Evolutionary conservation across 2,888 invertebrate genomes (phyloP), one percentile per base, ranked within the genome.

Genomic region (Phengaris arion): DNA sequence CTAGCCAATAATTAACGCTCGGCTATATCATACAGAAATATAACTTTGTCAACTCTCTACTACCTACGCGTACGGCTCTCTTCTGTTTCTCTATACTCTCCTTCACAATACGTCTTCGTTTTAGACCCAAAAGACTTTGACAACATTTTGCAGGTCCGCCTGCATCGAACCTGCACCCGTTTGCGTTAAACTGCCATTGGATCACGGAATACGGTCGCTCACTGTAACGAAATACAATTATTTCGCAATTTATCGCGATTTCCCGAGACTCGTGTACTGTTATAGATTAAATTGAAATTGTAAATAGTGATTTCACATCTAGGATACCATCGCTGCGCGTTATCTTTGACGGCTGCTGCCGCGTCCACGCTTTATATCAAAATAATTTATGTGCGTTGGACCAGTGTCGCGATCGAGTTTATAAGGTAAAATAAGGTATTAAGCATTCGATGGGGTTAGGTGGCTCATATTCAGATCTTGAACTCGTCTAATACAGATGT

Each of bases 221-320:
- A 45, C 59, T 35, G 22, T 45, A 64, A 64, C 64, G 64, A 64
- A 64, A 64, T 64, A 64, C 64, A 64, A 64, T 64, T 64, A 64
- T 12, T 64, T 45, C 2, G 35, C 64, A 45, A 64, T 64, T 64
- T 64, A 64, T 15, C 79, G 79, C 79, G 69, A 13, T n/a, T 77
- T 77, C 83, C 82, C 75, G 73, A 79, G 74, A n/a, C 80, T 87
- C 87, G 76, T 48, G 77, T 78, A 77, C 86, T 85, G 88, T 89
- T 91, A 92, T 91, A 92, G 92, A 92, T 92, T 90, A 93, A 93
- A 92, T 93, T 93, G 92, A 93, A 93, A 93, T 93, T 93, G 91
- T 90, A 92, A 93, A 92, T 87, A 91, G 85, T 91, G 91, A 92
- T 93, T 92, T 92, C 92, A 91, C 92, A 92, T 92, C 89, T 87